Base-by-base conservation (phyloP, 2,113 vertebrate genomes). In the Muntiacus muntjak region DNA sequence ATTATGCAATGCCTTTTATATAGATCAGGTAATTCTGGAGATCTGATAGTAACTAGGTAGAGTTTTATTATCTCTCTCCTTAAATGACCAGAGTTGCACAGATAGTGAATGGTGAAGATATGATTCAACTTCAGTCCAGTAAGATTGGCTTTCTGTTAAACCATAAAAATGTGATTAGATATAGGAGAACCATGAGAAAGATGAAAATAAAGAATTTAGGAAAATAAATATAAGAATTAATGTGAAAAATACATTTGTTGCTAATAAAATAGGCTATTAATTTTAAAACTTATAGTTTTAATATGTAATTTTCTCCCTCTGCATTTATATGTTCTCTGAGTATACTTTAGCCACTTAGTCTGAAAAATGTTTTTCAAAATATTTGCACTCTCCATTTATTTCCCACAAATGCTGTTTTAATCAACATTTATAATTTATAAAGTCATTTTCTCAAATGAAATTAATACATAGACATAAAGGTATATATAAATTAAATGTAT, bases 11-110 rank as follows among this genome's bases (percentile, higher is more conserved):
- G 36, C 16, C 19, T 93, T 95, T 97, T 94, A 91, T 9, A 82
- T 33, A n/a, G 7, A 50, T 85, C 15, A 86, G 47, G 62, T 92
- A 50, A 78, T 97, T 92, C 47, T 84, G 5, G 85, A 50, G n/a
- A 85, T 76, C 64, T 91, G 97, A 60, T 15, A 91, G 91, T 60
- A 79, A 78, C 40, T 96, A 60, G 40, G 81, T 50, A 93, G 97
- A 81, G 71, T 40, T 52, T 58, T 43, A 76, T 91, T 81, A 40
- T 88, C 21, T 84, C 13, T 89, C 0, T 47, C 14, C 5, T 89
- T 90, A 85, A 87, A 50, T 36, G 40, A 43, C 19, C 23, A 58
- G 84, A 67, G 9, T 88, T 86, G 67, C 4, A 88, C 26, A 62
- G 57, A 95, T 28, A 50, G 25, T 54, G 26, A 43, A 36, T 50